Evolutionary conservation across 2,113 vertebrate species (phyloP).

Genomic region (Oryzias woworae): DNA sequence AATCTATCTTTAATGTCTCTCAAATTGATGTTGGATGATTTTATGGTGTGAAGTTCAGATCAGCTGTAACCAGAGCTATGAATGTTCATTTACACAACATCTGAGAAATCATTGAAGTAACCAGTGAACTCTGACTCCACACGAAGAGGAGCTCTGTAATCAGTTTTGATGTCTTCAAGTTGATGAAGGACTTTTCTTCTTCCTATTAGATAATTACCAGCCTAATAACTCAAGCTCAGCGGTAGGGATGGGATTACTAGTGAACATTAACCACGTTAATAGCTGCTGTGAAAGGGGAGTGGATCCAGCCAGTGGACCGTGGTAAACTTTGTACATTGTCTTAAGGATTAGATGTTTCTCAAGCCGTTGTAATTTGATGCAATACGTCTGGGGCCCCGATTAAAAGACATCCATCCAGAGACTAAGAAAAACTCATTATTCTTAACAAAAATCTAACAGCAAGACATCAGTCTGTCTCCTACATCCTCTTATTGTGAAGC

Average conservation of each 20-base stretch:
- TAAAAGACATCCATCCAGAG: conserved; percentile 42
- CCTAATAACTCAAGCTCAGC: conserved; percentile 40
- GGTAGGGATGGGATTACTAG: conserved; percentile 42
- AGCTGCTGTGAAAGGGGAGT: conserved; percentile 35
- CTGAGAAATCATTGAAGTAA: conserved; percentile 60
- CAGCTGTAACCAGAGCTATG: conserved; percentile 17
- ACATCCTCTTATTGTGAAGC: background rate
- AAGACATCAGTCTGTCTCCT: conserved; percentile 3
- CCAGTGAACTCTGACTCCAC: conserved; percentile 60
- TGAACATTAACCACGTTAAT: conserved; percentile 40
- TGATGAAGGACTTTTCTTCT: conserved; percentile 48
- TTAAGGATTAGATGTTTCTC: conserved; percentile 64
- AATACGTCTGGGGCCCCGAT: conserved; percentile 59
- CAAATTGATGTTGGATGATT: conserved; percentile 9
- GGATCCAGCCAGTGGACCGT: conserved; percentile 41
- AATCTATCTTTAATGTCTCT: conserved; percentile 5
- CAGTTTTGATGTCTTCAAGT: conserved; percentile 59
- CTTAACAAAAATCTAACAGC: conserved; percentile 43
- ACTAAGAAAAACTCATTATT: conserved; percentile 36
- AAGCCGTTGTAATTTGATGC: conserved; percentile 61
- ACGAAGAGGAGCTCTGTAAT: conserved; percentile 55
- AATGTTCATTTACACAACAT: conserved; percentile 59
- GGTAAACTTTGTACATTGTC: conserved; percentile 64
- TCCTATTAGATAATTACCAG: conserved; percentile 51
- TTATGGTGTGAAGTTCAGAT: conserved; percentile 34